Percentiles rank a stretch among this genome's conserved stretches.
Evolutionary conservation across 2,888 invertebrate genomes (phyloP).

Genomic region (Philereme transversata): DNA sequence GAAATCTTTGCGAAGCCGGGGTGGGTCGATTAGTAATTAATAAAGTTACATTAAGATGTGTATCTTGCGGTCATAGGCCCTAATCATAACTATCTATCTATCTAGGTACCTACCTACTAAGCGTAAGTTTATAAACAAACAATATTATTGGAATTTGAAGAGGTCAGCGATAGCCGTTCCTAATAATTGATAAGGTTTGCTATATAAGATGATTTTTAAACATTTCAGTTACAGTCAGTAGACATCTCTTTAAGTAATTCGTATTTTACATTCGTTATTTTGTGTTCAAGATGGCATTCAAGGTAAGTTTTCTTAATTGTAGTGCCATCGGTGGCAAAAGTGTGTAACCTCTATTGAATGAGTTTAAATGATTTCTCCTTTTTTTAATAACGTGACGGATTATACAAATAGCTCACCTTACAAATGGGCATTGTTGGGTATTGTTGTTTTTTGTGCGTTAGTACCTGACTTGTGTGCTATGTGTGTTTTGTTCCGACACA

Average conservation of each 20-base stretch:
- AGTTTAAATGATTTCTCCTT: too few relatives aligned
- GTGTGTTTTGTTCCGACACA: too few relatives aligned
- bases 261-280: neutral
- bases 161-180: slow-evolving; percentile 4
- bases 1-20: too few relatives aligned
- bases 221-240: neutral
- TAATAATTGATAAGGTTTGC: slow-evolving; percentile 5
- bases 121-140: neutral
- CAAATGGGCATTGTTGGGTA: too few relatives aligned
- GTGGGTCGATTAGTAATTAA: too few relatives aligned
- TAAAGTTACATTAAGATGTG: too few relatives aligned
- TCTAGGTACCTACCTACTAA: neutral
- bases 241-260: too few relatives aligned
- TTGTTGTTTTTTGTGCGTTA: too few relatives aligned
- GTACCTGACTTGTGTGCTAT: too few relatives aligned
- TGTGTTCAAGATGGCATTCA: neutral
- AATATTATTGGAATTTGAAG: slow-evolving; percentile 5
- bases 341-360: too few relatives aligned
- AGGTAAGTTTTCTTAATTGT: neutral
- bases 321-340: neutral
- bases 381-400: too few relatives aligned
- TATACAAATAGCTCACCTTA: too few relatives aligned
- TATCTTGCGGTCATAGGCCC: neutral
- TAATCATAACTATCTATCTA: neutral
- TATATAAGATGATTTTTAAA: slow-evolving; percentile 9